Evolutionary conservation across 2,888 invertebrate species (phyloP), one percentile per base, ranked within the genome.

Genomic region (Nomada ruficornis): DNA sequence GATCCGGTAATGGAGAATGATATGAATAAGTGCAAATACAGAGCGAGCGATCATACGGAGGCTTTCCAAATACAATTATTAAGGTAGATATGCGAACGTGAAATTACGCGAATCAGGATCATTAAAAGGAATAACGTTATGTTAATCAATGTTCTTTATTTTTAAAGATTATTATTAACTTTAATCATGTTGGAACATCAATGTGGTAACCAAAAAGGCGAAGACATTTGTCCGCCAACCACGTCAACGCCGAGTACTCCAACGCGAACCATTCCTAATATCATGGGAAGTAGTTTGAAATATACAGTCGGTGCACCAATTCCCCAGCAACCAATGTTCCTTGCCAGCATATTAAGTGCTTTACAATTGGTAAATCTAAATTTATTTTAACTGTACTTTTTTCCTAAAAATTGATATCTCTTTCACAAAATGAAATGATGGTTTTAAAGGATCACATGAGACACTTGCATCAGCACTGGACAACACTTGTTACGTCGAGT

Each of bases 251-350:
- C 90, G 20, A 89, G 87, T 62, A 92, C 91, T 59, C 94, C 93
- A 4, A 90, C 90, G 23, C 84, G 88, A 78, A 87, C 86, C 7
- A 81, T 89, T 80, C 90, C 91, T 55, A 94, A 91, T 86, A 90
- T 94, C 68, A 90, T 89, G 20, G 91, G 91, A 29, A 92, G 85
- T 77, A 90, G 90, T 89, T 94, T 96, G 4, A 96, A 96, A 86
- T 96, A 96, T 89, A 92, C 96, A 67, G 95, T 96, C 26, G 96
- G 96, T 57, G 95, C 96, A 77, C 94, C 96, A 55, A 96, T 97
- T 80, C 96, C 96, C 54, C 97, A 97, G 91, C 97, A 98, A 92
- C 96, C 97, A 44, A 97, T 98, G 95, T 98, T 98, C 92, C 94
- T 98, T 47, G 96, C 97, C 26, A 97, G 97, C 44, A 95, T 98